Conservation (phyloP, 2,888 invertebrate species). For the Hypolimnas misippus region DNA sequence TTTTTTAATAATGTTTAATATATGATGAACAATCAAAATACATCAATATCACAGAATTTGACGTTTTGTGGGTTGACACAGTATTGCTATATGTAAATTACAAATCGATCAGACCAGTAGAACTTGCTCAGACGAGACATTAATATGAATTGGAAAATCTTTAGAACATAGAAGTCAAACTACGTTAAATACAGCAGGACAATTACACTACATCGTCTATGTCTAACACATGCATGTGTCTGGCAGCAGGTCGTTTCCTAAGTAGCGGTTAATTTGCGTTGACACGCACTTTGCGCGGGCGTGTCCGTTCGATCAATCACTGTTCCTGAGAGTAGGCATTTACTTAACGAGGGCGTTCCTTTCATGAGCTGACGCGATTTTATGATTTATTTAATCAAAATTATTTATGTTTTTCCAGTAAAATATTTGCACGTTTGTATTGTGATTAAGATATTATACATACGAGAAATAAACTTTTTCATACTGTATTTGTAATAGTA, state of each 20-base stretch:
- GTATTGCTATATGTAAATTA: too few species aligned
- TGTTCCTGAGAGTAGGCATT: constrained; percentile 34
- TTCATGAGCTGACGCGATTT: constrained; percentile 12
- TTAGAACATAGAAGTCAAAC: not conserved
- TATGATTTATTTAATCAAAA: not conserved
- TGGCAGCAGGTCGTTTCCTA: constrained; percentile 32
- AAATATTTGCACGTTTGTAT: too few species aligned
- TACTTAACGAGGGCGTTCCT: constrained; percentile 22
- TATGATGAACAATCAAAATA: too few species aligned
- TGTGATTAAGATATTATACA: too few species aligned
- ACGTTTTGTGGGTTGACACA: too few species aligned
- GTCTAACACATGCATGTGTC: constrained; percentile 20
- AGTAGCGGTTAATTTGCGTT: constrained; percentile 38
- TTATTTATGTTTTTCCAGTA: too few species aligned
- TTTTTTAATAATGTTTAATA: too few species aligned
- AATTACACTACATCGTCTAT: not conserved
- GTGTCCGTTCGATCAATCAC: constrained; percentile 42
- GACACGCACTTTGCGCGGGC: constrained; percentile 39
- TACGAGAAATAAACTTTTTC: not conserved
- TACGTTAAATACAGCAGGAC: not conserved
- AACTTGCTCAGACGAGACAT: too few species aligned
- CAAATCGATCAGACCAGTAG: too few species aligned
- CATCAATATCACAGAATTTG: too few species aligned
- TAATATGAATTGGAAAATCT: not conserved
- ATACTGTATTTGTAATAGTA: too few species aligned